Percentiles rank a stretch among this genome's conserved stretches.
Conservation (phyloP, 2,113 vertebrate genomes). For the Amazona vittata region DNA sequence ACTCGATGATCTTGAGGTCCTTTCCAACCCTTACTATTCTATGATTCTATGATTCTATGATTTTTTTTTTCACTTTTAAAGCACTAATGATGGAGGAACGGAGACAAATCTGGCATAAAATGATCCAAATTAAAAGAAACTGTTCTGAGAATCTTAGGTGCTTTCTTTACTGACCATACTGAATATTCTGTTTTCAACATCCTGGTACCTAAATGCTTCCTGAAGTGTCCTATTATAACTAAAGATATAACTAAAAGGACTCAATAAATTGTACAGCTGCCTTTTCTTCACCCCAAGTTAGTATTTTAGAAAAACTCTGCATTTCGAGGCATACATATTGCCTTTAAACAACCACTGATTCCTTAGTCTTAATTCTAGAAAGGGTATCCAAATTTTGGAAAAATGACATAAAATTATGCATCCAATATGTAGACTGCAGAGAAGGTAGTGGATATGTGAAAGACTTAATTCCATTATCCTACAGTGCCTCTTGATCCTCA, state of each 20-base stretch:
- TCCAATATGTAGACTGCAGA: neutral
- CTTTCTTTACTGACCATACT: neutral
- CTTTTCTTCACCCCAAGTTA: neutral
- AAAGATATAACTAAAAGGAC: neutral
- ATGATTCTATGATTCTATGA: too few relatives aligned
- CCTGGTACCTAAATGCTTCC: neutral
- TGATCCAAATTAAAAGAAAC: neutral
- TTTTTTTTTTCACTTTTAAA: neutral
- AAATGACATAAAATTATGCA: neutral
- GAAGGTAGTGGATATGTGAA: neutral
- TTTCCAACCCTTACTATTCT: too few relatives aligned
- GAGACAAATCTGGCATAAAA: neutral
- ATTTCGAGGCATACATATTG: slow-evolving; percentile 6
- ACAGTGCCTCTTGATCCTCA: neutral
- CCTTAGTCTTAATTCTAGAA: slow-evolving; percentile 44
- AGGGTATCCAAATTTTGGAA: slow-evolving; percentile 35
- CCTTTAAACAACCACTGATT: slow-evolving; percentile 43
- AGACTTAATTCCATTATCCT: neutral
- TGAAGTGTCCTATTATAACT: neutral
- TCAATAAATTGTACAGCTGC: neutral
- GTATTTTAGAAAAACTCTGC: neutral
- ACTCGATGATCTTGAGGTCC: too few relatives aligned
- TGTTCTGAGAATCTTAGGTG: neutral
- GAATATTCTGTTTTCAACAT: neutral
- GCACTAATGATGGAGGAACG: neutral